Evolutionary conservation across 2,113 vertebrate species (phyloP).

Genomic region (Poecilia latipinna): DNA sequence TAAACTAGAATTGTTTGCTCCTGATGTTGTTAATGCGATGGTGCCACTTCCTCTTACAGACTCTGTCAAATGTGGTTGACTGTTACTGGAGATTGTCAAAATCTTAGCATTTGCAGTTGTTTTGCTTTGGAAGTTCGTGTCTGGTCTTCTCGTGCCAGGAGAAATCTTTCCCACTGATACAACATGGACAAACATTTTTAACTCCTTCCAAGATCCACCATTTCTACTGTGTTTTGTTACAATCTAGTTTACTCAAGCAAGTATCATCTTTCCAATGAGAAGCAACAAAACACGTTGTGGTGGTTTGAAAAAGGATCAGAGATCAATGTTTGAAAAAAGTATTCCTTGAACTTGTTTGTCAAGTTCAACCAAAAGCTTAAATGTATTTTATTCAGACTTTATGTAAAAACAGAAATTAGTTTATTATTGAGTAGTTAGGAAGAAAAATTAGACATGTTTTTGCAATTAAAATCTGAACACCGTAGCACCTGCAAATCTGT

Average conservation of each 20-base stretch:
- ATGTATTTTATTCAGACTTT: too few species aligned
- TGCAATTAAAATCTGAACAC: too few species aligned
- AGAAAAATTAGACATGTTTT: too few species aligned
- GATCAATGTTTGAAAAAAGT: background rate
- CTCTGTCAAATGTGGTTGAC: background rate
- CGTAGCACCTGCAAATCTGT: too few species aligned
- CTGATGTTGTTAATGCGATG: background rate
- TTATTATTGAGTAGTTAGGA: too few species aligned
- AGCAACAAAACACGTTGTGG: constrained; percentile 44
- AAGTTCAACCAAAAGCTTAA: too few species aligned
- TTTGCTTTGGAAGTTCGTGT: background rate
- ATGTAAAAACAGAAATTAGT: too few species aligned
- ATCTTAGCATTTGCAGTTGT: background rate
- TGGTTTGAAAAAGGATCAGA: constrained; percentile 18
- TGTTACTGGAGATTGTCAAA: constrained; percentile 18
- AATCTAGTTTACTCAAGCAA: constrained; percentile 45
- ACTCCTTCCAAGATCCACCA: constrained; percentile 23
- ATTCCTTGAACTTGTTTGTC: too few species aligned
- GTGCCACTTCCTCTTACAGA: background rate
- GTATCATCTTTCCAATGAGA: constrained; percentile 61
- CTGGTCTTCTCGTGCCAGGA: background rate
- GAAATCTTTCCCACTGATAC: constrained; percentile 14
- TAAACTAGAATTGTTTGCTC: background rate
- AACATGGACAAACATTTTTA: constrained; percentile 27
- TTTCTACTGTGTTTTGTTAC: constrained; percentile 17